These are phyloP conservation scores for Staurois parvus DNA, from an alignment of 2,797 vertebrate species.

Conservation along the genomic window DNA sequence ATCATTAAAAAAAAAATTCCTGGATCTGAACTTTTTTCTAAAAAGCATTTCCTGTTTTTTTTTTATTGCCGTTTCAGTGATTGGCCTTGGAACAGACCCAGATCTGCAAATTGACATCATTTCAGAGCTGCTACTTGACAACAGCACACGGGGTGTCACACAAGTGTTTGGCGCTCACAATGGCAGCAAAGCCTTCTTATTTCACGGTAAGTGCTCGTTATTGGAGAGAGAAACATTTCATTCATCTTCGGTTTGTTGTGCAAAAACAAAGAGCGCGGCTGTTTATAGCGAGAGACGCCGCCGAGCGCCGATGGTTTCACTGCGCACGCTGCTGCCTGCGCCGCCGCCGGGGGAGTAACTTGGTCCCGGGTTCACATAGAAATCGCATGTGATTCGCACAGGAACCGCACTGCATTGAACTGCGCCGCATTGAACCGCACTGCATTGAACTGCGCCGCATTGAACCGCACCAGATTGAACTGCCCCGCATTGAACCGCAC, in stretches of 20 bases:
- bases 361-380: too few species aligned
- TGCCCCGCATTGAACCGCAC: too few species aligned
- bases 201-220: slow-evolving; percentile 84
- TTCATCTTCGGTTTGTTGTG: background rate
- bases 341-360: too few species aligned
- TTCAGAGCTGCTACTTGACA: slow-evolving; percentile 88
- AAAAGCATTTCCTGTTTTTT: background rate
- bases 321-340: too few species aligned
- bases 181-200: slow-evolving; percentile 92
- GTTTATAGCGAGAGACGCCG: background rate
- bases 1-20: too few species aligned
- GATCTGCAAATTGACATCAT: slow-evolving; percentile 92
- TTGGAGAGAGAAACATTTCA: background rate
- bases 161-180: slow-evolving; percentile 92
- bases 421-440: too few species aligned
- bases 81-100: slow-evolving; percentile 87
- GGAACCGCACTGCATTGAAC: too few species aligned
- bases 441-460: too few species aligned
- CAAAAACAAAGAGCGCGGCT: background rate
- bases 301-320: background rate
- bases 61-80: slow-evolving; percentile 74
- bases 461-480: too few species aligned
- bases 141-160: slow-evolving; percentile 88
- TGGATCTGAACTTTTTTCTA: too few species aligned
- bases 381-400: too few species aligned